Evolutionary conservation across 2,113 vertebrate genomes (phyloP), one percentile per base, ranked within the genome.

Genomic region (Grallaria varia): DNA sequence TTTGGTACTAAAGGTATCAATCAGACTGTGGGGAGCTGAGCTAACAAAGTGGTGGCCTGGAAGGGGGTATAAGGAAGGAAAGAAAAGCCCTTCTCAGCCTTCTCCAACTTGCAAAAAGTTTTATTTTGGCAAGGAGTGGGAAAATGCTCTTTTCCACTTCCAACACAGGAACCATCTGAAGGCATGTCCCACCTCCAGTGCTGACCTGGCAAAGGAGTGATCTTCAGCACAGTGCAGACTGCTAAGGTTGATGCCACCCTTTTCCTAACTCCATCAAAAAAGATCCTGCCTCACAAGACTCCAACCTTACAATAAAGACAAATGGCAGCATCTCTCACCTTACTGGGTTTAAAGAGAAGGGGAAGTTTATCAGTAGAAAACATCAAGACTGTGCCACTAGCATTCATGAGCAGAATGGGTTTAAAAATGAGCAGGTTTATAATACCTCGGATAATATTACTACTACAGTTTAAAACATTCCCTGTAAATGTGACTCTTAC

Each of bases 151-250:
- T 77, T 33, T 60, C 27, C 17, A 17, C 25, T 62, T 45, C 31
- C n/a, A 63, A 49, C 28, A 62, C 22, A 56, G 69, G 73, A 63
- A 75, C 13, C n/a, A 55, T 19, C 13, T 42, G 45, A 58, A 81
- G 60, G 28, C 24, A 52, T 0, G 0, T 11, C 24, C 44, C 35
- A 63, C 14, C 40, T 50, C 39, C 60, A 44, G 25, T 9, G 23
- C 33, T 49, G 40, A 24, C 59, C 30, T 1, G 17, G n/a, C 84
- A 87, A 39, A 56, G 50, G 14, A 69, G 22, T 7, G 19, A 62
- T 23, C 49, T 84, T 62, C 19, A 60, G 47, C 30, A 55, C 0
- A 1, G 30, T 17, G 24, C 28, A 31, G 60, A 30, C 23, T 75
- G 23, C 27, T 4, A 11, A 52, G 21, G 23, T 39, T 55, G 21